Percentiles rank a stretch among this genome's conserved stretches.
phyloP scores from a whole-genome alignment of 2,797 vertebrate genomes.

The Catharus ustulatus region DNA sequence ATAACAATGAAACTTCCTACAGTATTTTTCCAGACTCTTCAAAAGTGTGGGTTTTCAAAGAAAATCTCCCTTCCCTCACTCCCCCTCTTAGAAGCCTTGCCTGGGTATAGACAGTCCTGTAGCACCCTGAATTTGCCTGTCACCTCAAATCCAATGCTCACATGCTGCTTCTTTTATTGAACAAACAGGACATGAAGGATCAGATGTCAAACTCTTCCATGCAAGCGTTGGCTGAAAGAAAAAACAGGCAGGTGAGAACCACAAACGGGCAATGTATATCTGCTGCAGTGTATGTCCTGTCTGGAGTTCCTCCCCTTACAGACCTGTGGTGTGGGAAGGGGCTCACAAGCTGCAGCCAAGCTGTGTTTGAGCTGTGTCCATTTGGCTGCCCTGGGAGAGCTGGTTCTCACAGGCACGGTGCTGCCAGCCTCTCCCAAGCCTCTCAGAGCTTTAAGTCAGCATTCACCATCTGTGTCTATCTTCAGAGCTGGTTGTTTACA shows the following conservation, averaged over 20 bases:
- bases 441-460: slow-evolving; percentile 11
- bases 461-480: slow-evolving; percentile 38
- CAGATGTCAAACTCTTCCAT: slow-evolving; percentile 89
- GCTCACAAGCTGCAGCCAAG: not conserved
- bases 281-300: not conserved
- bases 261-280: not conserved
- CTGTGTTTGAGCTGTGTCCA: not conserved
- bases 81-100: not conserved
- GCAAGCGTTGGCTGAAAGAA: slow-evolving; percentile 83
- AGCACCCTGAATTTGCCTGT: not conserved
- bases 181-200: slow-evolving; percentile 93
- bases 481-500: slow-evolving; percentile 21
- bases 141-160: not conserved
- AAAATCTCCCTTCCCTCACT: not conserved
- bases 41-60: not conserved
- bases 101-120: not conserved
- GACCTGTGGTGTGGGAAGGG: not conserved
- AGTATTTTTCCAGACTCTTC: not conserved
- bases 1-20: not conserved
- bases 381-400: not conserved
- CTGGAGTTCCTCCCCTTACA: not conserved
- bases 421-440: not conserved
- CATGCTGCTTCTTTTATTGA: not conserved
- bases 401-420: not conserved
- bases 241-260: slow-evolving; percentile 86